Conservation (phyloP, 1,140 invertebrate genomes). For the Cryptotermes secundus region DNA sequence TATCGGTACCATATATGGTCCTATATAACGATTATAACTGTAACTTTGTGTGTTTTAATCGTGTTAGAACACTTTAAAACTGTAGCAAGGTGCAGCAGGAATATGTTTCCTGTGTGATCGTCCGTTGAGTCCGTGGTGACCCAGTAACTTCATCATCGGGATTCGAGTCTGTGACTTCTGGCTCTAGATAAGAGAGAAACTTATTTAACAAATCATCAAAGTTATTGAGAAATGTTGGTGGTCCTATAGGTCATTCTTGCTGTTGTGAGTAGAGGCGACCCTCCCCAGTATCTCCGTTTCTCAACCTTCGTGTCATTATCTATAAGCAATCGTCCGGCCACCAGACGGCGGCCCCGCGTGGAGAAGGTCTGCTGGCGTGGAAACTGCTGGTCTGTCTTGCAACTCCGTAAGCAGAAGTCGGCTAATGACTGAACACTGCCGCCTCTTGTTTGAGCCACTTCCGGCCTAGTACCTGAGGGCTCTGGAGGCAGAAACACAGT, state of each 20-base stretch:
- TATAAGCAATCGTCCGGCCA: conserved; percentile 5
- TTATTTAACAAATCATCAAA: too few relatives aligned
- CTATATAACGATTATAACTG: too few relatives aligned
- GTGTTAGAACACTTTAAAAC: too few relatives aligned
- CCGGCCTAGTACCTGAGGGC: not conserved
- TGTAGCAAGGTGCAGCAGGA: too few relatives aligned
- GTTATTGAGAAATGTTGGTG: not conserved
- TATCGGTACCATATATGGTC: too few relatives aligned
- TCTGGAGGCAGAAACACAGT: not conserved
- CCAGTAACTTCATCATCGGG: too few relatives aligned
- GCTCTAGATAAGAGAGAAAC: too few relatives aligned
- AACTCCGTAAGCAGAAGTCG: not conserved
- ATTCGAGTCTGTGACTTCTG: too few relatives aligned
- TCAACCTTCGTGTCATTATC: not conserved
- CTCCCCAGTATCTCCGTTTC: not conserved
- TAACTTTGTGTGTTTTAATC: too few relatives aligned
- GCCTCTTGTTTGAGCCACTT: not conserved
- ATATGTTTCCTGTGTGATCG: too few relatives aligned
- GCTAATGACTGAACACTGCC: not conserved
- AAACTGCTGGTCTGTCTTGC: not conserved
- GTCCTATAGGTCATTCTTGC: not conserved
- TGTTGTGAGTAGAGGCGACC: not conserved
- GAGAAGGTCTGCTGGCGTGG: not conserved
- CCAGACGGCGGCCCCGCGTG: not conserved
- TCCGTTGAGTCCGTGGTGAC: too few relatives aligned